phyloP scores from a whole-genome alignment of 2,888 invertebrate species.

The Apodemia duryi region DNA sequence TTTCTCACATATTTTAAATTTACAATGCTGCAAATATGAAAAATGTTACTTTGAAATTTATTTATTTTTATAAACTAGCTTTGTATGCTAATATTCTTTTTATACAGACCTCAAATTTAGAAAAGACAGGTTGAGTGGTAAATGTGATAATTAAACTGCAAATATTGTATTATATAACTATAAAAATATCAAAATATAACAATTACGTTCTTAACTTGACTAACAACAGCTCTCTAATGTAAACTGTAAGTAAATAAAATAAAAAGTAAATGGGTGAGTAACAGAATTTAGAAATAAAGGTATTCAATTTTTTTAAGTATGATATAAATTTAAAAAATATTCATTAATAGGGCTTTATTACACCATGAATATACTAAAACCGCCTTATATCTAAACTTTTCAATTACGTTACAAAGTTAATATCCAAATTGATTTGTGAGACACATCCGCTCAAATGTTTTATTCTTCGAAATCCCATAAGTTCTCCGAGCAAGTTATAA shows the following conservation, averaged over 20 bases:
- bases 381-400: no score
- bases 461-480: neutral
- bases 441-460: neutral
- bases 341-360: no score
- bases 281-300: no score
- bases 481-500: neutral
- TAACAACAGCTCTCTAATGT: neutral
- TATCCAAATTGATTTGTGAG: neutral
- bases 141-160: constrained; percentile 1
- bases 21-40: no score
- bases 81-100: neutral
- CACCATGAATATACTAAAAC: no score
- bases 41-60: neutral
- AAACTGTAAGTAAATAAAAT: neutral
- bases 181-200: neutral
- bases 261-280: no score
- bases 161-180: neutral
- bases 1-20: no score
- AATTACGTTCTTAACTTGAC: no score
- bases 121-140: neutral
- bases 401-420: neutral
- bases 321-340: no score
- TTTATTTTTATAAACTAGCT: neutral
- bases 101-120: neutral
- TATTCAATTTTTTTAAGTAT: no score